These are phyloP conservation scores for Sminthurinus aureus DNA, from an alignment of 2,888 invertebrate genomes.

Conservation along the genomic window DNA sequence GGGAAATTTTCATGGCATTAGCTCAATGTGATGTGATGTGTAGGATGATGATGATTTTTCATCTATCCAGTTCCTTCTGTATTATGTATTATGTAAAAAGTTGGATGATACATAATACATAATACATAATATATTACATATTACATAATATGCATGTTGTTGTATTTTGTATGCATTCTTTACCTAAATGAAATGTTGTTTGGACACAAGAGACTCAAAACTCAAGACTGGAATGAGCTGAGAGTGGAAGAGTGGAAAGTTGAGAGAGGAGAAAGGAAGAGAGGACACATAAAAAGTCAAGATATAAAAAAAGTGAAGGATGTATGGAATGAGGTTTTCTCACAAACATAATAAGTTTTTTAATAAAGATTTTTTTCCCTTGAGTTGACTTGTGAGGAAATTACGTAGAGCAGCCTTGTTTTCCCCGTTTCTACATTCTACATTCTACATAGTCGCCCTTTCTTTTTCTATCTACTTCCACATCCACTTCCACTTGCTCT, in stretches of 20 bases:
- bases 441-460: no score
- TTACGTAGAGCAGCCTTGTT: background rate
- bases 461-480: no score
- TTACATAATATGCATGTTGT: no score
- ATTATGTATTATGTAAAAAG: background rate
- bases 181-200: background rate
- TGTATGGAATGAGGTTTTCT: conserved; percentile 33
- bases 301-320: conserved; percentile 26
- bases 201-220: background rate
- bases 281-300: conserved; percentile 11
- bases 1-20: background rate
- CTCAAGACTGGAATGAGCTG: background rate
- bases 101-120: background rate
- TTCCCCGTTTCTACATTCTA: no score
- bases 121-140: background rate
- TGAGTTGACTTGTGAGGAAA: conserved; percentile 16
- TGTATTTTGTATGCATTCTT: background rate
- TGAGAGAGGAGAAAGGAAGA: conserved; percentile 6
- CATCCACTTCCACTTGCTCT: background rate
- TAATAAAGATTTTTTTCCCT: conserved; percentile 41
- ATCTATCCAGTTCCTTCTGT: background rate
- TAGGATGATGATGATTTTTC: background rate
- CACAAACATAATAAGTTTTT: conserved; percentile 41
- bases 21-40: background rate
- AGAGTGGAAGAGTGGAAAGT: no score